Evolutionary conservation across 2,888 invertebrate genomes (phyloP), one percentile per base, ranked within the genome.

Genomic region (Noctua pronuba): DNA sequence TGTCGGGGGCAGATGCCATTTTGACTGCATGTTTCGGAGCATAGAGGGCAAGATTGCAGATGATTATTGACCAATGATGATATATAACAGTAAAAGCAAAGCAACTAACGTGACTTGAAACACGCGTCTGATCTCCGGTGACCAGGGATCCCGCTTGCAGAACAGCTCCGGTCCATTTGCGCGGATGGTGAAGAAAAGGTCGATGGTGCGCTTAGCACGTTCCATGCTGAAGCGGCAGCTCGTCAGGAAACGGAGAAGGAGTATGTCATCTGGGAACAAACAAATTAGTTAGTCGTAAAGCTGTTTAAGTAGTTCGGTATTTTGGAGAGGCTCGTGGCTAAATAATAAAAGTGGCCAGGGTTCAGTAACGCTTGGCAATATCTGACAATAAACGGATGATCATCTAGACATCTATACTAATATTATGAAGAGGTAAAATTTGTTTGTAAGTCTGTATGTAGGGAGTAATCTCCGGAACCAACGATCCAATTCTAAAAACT

Each of bases 151-250:
- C 31, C 98, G 93, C 73, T 97, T 97, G 75, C 94, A 95, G 92
- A 97, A 98, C 80, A 98, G 94, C 89, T 97, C 97, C 0, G 97
- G 97, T 0, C 97, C 96, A 67, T 97, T 97, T 0, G 97, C 95
- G 1, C 97, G 95, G 72, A 97, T 94, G 2, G 97, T 97, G 92
- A 97, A 97, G 94, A 97, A 97, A 71, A 96, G 87, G 86, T 97
- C 97, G n/a, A 97, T 94, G 60, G 96, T 96, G 1, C 93, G 94
- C 93, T 97, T 97, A 18, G 97, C 95, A 46, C 97, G 95, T 91
- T 97, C 97, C 86, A 97, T 89, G 85, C 97, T 97, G 90, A 95
- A 93, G 38, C 95, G 95, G 86, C 97, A 97, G 86, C 97, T 96
- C 60, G 95, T 91, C 73, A 97, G 93, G 92, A 97, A 97, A 55